Percentiles rank a stretch among this genome's conserved stretches.
These are phyloP conservation scores for Poeciliopsis paucimaculata DNA, from an alignment of 2,797 vertebrate genomes.

Conservation along the genomic window DNA sequence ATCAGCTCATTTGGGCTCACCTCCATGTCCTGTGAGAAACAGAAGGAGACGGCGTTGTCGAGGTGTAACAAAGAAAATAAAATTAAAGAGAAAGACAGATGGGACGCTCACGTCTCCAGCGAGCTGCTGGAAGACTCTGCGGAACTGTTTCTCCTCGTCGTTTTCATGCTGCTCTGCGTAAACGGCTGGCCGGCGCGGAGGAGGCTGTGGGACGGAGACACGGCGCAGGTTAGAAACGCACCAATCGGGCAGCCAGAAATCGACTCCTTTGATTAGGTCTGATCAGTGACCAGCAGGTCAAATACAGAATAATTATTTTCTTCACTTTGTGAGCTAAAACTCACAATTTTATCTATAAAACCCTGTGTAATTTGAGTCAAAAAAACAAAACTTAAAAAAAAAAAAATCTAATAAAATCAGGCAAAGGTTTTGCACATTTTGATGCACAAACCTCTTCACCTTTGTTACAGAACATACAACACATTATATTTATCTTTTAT, in stretches of 20 bases:
- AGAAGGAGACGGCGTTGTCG: background rate
- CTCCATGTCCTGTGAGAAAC: conserved; percentile 87
- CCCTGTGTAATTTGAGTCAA: background rate
- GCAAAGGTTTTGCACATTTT: background rate
- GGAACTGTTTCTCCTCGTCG: conserved; percentile 88
- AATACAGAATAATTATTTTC: background rate
- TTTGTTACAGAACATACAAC: background rate
- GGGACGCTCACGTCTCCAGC: conserved; percentile 88
- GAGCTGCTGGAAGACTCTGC: conserved; percentile 88
- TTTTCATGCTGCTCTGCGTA: conserved; percentile 87
- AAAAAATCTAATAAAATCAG: background rate
- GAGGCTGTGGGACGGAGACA: conserved; percentile 68
- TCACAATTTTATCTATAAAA: background rate
- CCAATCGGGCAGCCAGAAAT: background rate
- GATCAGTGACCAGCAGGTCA: background rate
- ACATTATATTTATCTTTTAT: background rate
- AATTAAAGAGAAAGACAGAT: background rate
- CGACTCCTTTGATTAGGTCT: background rate
- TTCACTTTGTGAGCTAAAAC: background rate
- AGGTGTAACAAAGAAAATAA: background rate
- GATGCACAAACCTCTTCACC: background rate
- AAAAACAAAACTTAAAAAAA: background rate
- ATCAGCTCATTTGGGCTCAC: conserved; percentile 89
- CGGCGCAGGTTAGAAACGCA: background rate
- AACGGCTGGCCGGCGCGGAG: conserved; percentile 77